phyloP scores from a whole-genome alignment of 2,797 vertebrate genomes.

The Muscicapa comitata region DNA sequence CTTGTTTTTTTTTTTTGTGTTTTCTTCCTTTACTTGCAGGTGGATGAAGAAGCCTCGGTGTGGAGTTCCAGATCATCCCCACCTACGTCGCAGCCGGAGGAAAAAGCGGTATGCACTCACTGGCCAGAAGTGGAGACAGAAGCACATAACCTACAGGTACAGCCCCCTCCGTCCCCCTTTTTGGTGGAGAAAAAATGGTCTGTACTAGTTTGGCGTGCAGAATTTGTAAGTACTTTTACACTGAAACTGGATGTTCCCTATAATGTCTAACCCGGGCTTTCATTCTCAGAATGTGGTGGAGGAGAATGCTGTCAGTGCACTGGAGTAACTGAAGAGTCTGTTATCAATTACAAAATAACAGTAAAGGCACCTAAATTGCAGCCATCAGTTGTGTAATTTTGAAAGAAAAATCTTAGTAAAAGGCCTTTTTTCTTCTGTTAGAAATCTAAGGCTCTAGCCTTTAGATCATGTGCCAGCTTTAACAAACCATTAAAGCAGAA shows the following conservation, averaged over 20 bases:
- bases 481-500: background rate
- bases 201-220: background rate
- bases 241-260: background rate
- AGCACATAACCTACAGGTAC: slow-evolving; percentile 95
- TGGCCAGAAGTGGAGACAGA: slow-evolving; percentile 96
- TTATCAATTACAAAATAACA: background rate
- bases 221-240: background rate
- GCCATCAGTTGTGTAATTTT: background rate
- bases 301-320: background rate
- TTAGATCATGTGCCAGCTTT: background rate
- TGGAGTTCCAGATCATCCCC: slow-evolving; percentile 92
- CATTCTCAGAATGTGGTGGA: background rate
- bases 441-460: background rate
- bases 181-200: background rate
- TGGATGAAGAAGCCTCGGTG: slow-evolving; percentile 98
- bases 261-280: background rate
- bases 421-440: background rate
- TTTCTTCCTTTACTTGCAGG: slow-evolving; percentile 67
- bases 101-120: slow-evolving; percentile 95
- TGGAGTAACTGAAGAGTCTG: background rate
- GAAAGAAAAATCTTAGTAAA: background rate
- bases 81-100: slow-evolving; percentile 85
- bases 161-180: background rate
- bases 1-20: background rate
- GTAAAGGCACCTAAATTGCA: background rate